Base-by-base conservation (phyloP, 2,113 vertebrate species). In the Calyptommatus sinebrachiatus region DNA sequence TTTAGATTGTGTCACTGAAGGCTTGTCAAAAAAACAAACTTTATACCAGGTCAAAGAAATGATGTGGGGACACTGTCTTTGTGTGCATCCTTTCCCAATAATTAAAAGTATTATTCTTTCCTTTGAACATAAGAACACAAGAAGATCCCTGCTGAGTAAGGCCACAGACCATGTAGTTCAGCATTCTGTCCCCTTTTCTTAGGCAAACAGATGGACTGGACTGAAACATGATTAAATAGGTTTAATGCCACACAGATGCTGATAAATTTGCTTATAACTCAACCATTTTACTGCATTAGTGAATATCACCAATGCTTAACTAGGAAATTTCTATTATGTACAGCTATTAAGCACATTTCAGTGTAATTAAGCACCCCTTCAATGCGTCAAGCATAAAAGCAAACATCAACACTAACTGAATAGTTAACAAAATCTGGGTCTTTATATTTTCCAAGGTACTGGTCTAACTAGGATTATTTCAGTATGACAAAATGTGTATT, bases 251-350 rank as follows among this genome's bases (percentile, higher is more conserved):
- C 66, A n/a, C 50, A 81, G 66, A 81, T 81, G 73, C 31, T 75
- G 66, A 68, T 66, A 75, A 62, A 68, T 75, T 61, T 70, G 70
- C 79, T 70, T 76, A 76, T 31, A 81, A 81, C 73, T 70, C 66
- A 81, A 48, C 65, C 60, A 20, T 76, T 70, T 81, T 21, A 62
- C 79, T 76, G 66, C 79, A 81, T 81, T 81, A 81, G 79, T 61
- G 31, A 67, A 71, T 57, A 57, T 71, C 57, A 61, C 50, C 31
- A 22, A 70, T 16, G 20, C 65, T 70, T 70, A 71, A 68, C 35
- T 76, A 69, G 45, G 31, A 75, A 81, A 81, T 29, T 81, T 65
- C 53, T 26, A 21, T 78, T 73, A 81, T 28, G 62, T 41, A 81
- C 31, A 76, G 66, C 66, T 70, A 81, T 81, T 81, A 81, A 46